Evolutionary conservation across 1,140 invertebrate species (phyloP), one percentile per base, ranked within the genome.

Genomic region (Drosophila ficusphila): DNA sequence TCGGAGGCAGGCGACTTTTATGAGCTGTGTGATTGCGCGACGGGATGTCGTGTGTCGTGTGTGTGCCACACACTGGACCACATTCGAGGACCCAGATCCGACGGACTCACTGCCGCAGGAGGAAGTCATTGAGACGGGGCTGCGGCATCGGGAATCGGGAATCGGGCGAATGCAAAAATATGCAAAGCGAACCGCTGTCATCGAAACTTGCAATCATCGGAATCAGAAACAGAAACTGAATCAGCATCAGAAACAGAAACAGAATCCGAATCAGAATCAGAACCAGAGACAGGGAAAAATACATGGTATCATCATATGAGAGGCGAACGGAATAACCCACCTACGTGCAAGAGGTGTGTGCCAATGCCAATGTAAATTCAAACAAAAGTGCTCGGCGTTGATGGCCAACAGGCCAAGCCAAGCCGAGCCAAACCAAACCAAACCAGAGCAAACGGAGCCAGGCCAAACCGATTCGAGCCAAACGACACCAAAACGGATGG

Each of bases 21-120:
- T 85, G 81, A 88, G 81, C 82, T 85, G 81, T 85, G 76, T 81
- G 81, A 85, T 86, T 85, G 81, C 70, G 52, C 68, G 57, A 18
- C 62, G 51, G 62, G 56, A 72, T 72, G 68, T 53, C 8, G 64
- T 56, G 62, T 74, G 51, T 33, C n/a, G 29, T 41, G 25, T 57
- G 54, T 21, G 39, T 42, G 36, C 6, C 34, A 36, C 7, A 41
- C 36, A 46, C 38, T 56, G 48, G 23, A 11, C 23, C 42, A 67
- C 42, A 65, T 67, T 67, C 52, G 52, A 67, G 61, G 60, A 64
- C 19, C 16, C 18, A 27, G 12, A 64, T 48, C 14, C 23, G 27
- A 21, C 31, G 23, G 18, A 48, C 42, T 36, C 54, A 36, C 14
- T 11, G 19, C 21, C 49, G 14, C 41, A 60, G 42, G 69, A 75